Base-by-base conservation (phyloP, 2,888 invertebrate species). In the Poecilus cupreus region DNA sequence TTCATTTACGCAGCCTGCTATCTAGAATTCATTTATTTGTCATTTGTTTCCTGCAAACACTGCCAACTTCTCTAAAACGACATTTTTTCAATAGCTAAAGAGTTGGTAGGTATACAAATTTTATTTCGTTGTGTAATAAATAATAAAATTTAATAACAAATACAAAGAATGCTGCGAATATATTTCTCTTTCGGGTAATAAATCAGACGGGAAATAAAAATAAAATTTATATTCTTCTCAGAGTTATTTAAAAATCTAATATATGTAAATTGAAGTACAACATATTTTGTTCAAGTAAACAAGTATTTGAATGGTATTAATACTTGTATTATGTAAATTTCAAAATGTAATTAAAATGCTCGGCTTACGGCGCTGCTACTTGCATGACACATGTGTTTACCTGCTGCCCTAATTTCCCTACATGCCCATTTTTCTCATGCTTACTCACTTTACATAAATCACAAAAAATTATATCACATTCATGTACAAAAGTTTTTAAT, bases 211-310 rank as follows among this genome's bases (percentile, higher is more conserved):
- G 16, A 4, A 49, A 32, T 26, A 68, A 32, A n/a, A 75, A 75
- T 75, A 49, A 24, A 60, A 51, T 75, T 75, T 75, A 51, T 60
- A 24, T 24, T 22, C 20, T 32, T 24, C 18, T 26, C 24, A 24
- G 49, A 75, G n/a, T 49, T 49, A 75, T 75, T 49, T 75, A 75
- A 75, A 75, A 75, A 75, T 49, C 46, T 49, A 75, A 75, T 75
- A 51, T 51, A 75, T 75, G 74, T 75, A 75, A 75, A 75, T 75
- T 75, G 49, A 51, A 75, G 46, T 75, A 24, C n/a, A 11, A 24
- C 49, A 75, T 75, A 75, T 75, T 75, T 75, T 26, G 74, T 10
- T 51, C 49, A 49, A 32, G 24, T 26, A 51, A 49, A 75, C 49
- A 75, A 24, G 49, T 26, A 43, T 20, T 22, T 20, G 43, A 46